These are phyloP conservation scores for Temnothorax nylanderi DNA, from an alignment of 1,140 invertebrate genomes.

Conservation along the genomic window DNA sequence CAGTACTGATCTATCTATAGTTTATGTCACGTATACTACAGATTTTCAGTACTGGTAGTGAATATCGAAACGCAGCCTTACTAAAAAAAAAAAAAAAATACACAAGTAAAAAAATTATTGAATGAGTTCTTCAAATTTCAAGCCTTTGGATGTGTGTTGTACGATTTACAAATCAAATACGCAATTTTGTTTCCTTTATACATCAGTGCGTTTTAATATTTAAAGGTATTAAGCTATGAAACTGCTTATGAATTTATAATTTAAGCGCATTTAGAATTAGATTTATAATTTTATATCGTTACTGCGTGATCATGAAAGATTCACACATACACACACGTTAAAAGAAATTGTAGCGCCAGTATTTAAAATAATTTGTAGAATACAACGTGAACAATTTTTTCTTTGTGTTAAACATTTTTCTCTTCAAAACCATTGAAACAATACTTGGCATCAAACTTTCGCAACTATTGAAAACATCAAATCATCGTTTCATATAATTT, in stretches of 20 bases:
- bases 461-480: background rate
- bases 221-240: background rate
- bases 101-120: background rate
- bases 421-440: background rate
- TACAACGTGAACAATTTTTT: background rate
- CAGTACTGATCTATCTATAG: no score
- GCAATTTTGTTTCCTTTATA: background rate
- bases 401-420: background rate
- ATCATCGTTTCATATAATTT: background rate
- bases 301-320: background rate
- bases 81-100: no score
- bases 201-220: slow-evolving; percentile 17
- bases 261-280: slow-evolving; percentile 31
- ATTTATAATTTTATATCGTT: slow-evolving; percentile 40
- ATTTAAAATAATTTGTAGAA: slow-evolving; percentile 16
- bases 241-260: background rate
- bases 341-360: background rate
- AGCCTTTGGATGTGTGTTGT: background rate
- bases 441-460: background rate
- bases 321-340: background rate
- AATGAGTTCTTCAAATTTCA: slow-evolving; percentile 10
- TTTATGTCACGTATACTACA: no score
- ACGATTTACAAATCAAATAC: slow-evolving; percentile 9
- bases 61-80: no score
- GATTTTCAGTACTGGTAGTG: no score